Percentiles rank a stretch among this genome's conserved stretches.
Conservation (phyloP, 2,113 vertebrate genomes). For the Microcebus jonahi region DNA sequence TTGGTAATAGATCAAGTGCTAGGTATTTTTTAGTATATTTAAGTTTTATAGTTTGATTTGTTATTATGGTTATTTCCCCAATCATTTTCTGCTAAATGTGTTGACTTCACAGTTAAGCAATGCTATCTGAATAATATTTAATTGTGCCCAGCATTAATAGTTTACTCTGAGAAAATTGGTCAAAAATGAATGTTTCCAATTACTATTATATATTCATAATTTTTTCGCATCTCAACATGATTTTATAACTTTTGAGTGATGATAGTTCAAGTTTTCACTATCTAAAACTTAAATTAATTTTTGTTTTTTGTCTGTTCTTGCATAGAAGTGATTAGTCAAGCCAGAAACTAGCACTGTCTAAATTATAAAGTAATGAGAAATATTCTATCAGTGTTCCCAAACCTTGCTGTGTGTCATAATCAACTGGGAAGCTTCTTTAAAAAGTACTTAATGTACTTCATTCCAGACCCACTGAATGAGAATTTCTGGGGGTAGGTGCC, state of each 20-base stretch:
- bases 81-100: neutral
- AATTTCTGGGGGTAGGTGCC: neutral
- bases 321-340: slow-evolving; percentile 36
- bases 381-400: neutral
- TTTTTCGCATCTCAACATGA: neutral
- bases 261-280: neutral
- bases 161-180: neutral
- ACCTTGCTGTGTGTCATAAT: neutral
- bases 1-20: neutral
- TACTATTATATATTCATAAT: neutral
- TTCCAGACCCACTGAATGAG: neutral
- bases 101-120: neutral
- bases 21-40: neutral
- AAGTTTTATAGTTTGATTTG: neutral
- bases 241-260: slow-evolving; percentile 37
- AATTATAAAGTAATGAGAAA: slow-evolving; percentile 27
- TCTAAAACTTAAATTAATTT: slow-evolving; percentile 1
- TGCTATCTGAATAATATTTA: slow-evolving; percentile 12
- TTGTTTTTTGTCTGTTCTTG: slow-evolving; percentile 6
- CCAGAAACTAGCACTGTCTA: slow-evolving; percentile 7
- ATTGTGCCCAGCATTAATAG: neutral
- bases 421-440: neutral
- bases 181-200: slow-evolving; percentile 32
- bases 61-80: neutral
- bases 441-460: neutral